These are phyloP conservation scores for Drosophila putrida DNA, from an alignment of 2,888 invertebrate species.

Conservation along the genomic window DNA sequence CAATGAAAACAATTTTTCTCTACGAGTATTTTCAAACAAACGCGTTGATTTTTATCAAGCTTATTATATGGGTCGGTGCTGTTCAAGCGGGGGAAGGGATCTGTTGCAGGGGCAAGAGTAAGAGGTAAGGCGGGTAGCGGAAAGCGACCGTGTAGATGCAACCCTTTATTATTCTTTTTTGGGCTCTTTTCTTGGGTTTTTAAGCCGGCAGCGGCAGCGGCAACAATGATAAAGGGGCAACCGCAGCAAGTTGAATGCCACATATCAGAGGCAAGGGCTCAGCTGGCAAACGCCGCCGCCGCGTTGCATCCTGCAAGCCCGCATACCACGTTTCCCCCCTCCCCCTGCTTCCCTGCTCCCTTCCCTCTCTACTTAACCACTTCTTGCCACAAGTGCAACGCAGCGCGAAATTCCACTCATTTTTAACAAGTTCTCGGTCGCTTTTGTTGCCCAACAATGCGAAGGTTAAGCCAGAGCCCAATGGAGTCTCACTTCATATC, in stretches of 20 bases:
- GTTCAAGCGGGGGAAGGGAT: not conserved
- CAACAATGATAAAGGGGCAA: slow-evolving; percentile 52
- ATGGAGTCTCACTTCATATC: slow-evolving; percentile 64
- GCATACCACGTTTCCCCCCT: not conserved
- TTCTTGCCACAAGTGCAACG: slow-evolving; percentile 68
- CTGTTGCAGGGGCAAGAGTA: not conserved
- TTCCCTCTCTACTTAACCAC: not conserved
- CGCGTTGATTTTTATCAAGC: slow-evolving; percentile 77
- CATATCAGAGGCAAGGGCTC: slow-evolving; percentile 55
- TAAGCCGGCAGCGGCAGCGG: slow-evolving; percentile 39
- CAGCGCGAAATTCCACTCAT: slow-evolving; percentile 83
- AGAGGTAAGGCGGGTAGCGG: no score
- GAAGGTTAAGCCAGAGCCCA: slow-evolving; percentile 64
- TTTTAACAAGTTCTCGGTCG: slow-evolving; percentile 77
- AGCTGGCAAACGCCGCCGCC: slow-evolving; percentile 59
- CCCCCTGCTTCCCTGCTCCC: not conserved
- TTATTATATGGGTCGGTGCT: slow-evolving; percentile 75
- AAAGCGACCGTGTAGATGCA: slow-evolving; percentile 27
- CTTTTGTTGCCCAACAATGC: slow-evolving; percentile 79
- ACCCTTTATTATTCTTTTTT: slow-evolving; percentile 51
- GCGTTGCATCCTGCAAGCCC: slow-evolving; percentile 49
- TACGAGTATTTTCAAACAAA: slow-evolving; percentile 51
- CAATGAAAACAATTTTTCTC: slow-evolving; percentile 69
- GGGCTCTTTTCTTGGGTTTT: slow-evolving; percentile 42
- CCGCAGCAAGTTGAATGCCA: slow-evolving; percentile 46